Percentiles rank a stretch among this genome's conserved stretches.
Evolutionary conservation across 2,113 vertebrate genomes (phyloP).

Genomic region (Labrus mixtus): DNA sequence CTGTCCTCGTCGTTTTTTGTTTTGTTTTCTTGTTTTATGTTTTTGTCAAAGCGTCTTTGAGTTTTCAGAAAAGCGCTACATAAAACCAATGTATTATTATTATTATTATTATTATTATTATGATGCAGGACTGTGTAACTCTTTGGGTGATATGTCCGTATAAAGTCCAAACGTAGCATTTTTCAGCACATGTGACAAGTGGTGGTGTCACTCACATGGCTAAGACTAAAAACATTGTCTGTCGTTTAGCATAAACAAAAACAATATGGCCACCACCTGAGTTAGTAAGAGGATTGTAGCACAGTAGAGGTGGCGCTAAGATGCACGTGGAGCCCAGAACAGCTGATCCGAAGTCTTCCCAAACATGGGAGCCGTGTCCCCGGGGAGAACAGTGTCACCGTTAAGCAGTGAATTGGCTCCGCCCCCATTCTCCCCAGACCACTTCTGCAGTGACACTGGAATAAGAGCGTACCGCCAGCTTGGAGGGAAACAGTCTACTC

Average conservation of each 20-base stretch:
- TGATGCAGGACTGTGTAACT: too few species aligned
- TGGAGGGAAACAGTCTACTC: neutral
- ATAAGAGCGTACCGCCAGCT: neutral
- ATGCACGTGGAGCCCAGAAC: slow-evolving; percentile 41
- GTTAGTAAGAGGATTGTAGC: slow-evolving; percentile 71
- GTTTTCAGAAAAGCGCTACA: too few species aligned
- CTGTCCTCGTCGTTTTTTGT: too few species aligned
- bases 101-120: too few species aligned
- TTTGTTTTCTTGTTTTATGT: too few species aligned
- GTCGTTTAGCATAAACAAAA: slow-evolving; percentile 4
- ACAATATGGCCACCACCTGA: slow-evolving; percentile 64
- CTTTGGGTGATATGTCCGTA: neutral
- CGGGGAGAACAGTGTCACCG: slow-evolving; percentile 21
- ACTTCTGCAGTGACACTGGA: neutral
- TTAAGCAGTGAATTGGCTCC: slow-evolving; percentile 25
- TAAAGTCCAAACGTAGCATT: neutral
- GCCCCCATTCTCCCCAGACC: slow-evolving; percentile 32
- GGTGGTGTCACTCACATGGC: slow-evolving; percentile 42
- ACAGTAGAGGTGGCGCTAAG: slow-evolving; percentile 26
- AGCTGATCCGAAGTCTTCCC: slow-evolving; percentile 42
- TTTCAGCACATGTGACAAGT: slow-evolving; percentile 6
- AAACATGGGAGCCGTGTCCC: slow-evolving; percentile 18
- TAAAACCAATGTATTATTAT: too few species aligned
- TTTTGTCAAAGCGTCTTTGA: too few species aligned
- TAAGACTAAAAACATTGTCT: slow-evolving; percentile 18